Base-by-base conservation (phyloP, 2,888 invertebrate species). In the Nephrocerus scutellatus region DNA sequence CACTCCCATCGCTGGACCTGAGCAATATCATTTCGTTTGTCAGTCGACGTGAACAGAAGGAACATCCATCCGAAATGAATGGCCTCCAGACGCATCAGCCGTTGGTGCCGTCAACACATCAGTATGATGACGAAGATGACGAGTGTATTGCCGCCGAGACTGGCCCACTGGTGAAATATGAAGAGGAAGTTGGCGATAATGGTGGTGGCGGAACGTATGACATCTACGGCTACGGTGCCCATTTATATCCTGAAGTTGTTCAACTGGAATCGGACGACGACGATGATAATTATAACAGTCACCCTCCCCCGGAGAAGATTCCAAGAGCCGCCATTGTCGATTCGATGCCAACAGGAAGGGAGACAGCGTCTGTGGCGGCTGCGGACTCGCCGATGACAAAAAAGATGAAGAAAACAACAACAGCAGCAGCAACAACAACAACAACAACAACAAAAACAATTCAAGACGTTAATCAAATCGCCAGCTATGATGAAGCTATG, bases 401-500 rank as follows among this genome's bases (percentile, higher is more conserved):
- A n/a, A 6, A n/a, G 13, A 6, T 6, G n/a, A 6, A 6, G 6
- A 26, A 6, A 44, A 47, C 25, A 18, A 41, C 6, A 44, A 47
- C 8, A n/a, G 6, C 7, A n/a, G 13, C 7, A n/a, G 7, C n/a
- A 26, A 26, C 6, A 26, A 6, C 26, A 26, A 26, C 26, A 26
- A 26, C n/a, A n/a, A 26, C 26, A 6, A 21, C 30, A 8, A n/a
- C 5, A 41, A 38, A 6, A 32, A 22, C 8, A 14, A 36, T 43
- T 24, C 20, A 37, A 16, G 36, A 33, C 6, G 38, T 37, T 19
- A 36, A 40, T 4, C 37, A 43, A 22, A n/a, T 35, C 14, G 2
- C 13, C 25, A 39, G 30, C 12, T 53, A 52, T 21, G 36, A 38
- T 4, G 52, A 50, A 15, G 55, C 55, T 1, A 31, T 54, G 15